Evolutionary conservation across 2,113 vertebrate species (phyloP), one percentile per base, ranked within the genome.

Genomic region (Charadrius vociferus): DNA sequence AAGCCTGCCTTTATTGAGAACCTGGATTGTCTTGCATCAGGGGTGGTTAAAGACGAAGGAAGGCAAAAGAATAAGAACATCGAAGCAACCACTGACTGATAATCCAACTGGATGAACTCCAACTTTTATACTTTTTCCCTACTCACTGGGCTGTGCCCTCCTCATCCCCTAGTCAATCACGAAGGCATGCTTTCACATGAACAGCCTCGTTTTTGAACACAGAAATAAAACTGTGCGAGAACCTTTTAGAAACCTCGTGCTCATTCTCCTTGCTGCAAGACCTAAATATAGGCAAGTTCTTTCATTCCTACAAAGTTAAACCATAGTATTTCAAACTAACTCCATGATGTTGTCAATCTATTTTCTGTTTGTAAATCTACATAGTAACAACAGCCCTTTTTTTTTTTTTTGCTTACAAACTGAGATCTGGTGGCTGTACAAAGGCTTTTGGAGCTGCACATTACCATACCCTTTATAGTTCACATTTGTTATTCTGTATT

Each of bases 401-500:
- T 1, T 1, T 10, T 41, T 45, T 41, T 74, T 73, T 75, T 81
- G 7, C 65, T 84, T 59, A 93, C 36, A 30, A 61, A 61, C 50
- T 67, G 21, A 58, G 27, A 72, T 72, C 66, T 77, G 61, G 50
- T 83, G 83, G 26, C 55, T 3, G 2, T 61, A 66, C 30, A 90
- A 81, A 94, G 59, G 34, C 62, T 86, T 90, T 36, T 50, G 55
- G 80, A 90, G 49, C 37, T 67, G 68, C 7, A 8, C 7, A 24
- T 77, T 80, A 73, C 73, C 91, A 67, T 39, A 47, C 30, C 8
- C 37, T 81, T 83, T 78, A 73, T 29, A 61, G 55, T 61, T 78
- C 90, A 81, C n/a, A 71, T 95, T 96, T 84, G 52, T 63, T 87
- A 36, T 59, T 92, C 47, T 92, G 41, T 59, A 56, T 78, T 66